A percentile compares a stretch with the other conserved stretches of the same genome.
Conservation (phyloP, 2,888 invertebrate species). For the Nomada lathburiana region DNA sequence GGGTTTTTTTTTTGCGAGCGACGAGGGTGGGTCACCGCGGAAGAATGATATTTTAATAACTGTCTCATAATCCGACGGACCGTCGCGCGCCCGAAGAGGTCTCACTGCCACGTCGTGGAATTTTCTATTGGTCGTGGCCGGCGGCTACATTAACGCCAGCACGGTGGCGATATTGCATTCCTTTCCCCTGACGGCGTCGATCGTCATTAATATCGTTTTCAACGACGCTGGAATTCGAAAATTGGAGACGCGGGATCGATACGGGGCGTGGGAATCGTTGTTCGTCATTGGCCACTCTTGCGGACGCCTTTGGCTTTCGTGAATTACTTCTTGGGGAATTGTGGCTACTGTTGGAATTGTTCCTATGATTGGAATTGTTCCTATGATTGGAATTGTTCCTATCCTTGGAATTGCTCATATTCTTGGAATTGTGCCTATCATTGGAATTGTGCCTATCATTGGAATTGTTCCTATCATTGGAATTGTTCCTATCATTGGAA, state of each 20-base stretch:
- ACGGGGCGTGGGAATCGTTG: not conserved
- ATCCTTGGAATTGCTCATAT: no score
- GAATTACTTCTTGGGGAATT: no score
- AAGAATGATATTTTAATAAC: constrained; percentile 79
- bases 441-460: no score
- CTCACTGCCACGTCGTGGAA: constrained; percentile 40
- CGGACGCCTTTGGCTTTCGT: no score
- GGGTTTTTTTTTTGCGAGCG: not conserved
- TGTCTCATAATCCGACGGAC: constrained; percentile 66
- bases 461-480: no score
- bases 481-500: no score
- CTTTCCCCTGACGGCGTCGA: constrained; percentile 62
- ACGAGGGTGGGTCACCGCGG: constrained; percentile 32
- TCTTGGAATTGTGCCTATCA: no score
- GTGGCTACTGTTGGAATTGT: no score
- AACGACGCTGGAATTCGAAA: constrained; percentile 7
- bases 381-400: no score
- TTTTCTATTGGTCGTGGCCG: constrained; percentile 44
- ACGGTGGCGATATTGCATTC: constrained; percentile 69
- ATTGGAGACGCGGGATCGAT: constrained; percentile 6
- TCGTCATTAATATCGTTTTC: constrained; percentile 66
- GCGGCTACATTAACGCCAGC: constrained; percentile 70
- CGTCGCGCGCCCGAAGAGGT: constrained; percentile 1
- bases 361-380: no score
- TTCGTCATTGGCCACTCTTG: not conserved